Percentiles rank a stretch among this genome's conserved stretches.
Evolutionary conservation across 2,888 invertebrate genomes (phyloP).

Genomic region (Stenurella melanura): DNA sequence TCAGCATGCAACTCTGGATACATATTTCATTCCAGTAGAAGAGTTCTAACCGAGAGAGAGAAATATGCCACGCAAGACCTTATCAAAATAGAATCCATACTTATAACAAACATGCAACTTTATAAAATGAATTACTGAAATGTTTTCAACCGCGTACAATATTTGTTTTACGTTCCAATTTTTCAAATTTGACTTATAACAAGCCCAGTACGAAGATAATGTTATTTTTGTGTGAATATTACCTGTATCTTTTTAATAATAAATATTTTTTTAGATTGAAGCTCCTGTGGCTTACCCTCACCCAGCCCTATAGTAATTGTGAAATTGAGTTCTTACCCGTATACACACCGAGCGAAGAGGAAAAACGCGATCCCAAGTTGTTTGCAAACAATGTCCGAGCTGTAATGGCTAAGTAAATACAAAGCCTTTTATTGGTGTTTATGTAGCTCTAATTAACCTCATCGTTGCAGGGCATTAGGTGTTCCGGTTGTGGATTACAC

Average conservation of each 20-base stretch:
- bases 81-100: too few species aligned
- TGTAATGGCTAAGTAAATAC: slow-evolving; percentile 89
- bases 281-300: slow-evolving; percentile 90
- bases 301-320: slow-evolving; percentile 90
- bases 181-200: too few species aligned
- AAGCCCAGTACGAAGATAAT: too few species aligned
- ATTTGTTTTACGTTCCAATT: too few species aligned
- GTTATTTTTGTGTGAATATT: too few species aligned
- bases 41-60: too few species aligned
- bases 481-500: slow-evolving; percentile 93
- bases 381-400: slow-evolving; percentile 92
- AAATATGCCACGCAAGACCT: too few species aligned
- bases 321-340: slow-evolving; percentile 96
- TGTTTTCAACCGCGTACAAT: too few species aligned
- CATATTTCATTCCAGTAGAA: too few species aligned
- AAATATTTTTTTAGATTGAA: slow-evolving; percentile 78
- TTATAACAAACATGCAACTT: too few species aligned
- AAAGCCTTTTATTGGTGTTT: slow-evolving; percentile 20
- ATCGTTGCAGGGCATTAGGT: slow-evolving; percentile 82
- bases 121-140: too few species aligned
- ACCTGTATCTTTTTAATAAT: not conserved
- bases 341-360: slow-evolving; percentile 90
- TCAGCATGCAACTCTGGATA: too few species aligned
- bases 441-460: not conserved
- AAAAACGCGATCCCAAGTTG: slow-evolving; percentile 89